Evolutionary conservation across 1,140 invertebrate species (phyloP).

Genomic region (Laupala kohalensis): DNA sequence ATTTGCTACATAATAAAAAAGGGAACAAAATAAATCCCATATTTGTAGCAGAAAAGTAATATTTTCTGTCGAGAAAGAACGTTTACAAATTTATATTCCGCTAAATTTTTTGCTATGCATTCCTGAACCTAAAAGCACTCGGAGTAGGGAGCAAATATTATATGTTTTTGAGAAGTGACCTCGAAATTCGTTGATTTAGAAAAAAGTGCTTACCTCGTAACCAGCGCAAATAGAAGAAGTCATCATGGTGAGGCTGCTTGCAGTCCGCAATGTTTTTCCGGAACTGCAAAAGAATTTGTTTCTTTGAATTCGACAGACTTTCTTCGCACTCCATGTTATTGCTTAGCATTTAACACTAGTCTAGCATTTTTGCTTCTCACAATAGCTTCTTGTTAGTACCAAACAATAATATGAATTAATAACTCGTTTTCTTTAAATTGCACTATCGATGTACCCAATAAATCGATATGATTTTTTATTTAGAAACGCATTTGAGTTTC

Average conservation of each 20-base stretch:
- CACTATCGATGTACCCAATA: no score
- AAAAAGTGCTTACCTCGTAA: slow-evolving; percentile 48
- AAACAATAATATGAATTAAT: no score
- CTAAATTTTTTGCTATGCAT: not conserved
- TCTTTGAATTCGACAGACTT: no score
- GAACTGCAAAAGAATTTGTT: slow-evolving; percentile 47
- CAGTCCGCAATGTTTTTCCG: slow-evolving; percentile 46
- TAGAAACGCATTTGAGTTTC: no score
- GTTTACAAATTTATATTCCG: not conserved
- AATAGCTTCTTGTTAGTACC: no score
- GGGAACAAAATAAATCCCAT: no score
- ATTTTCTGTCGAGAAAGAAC: not conserved
- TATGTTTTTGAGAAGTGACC: not conserved
- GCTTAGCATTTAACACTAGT: no score
- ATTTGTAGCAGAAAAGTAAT: not conserved
- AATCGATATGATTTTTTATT: no score
- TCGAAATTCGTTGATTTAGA: not conserved
- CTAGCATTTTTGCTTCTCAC: no score
- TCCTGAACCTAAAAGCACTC: not conserved
- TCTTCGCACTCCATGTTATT: no score
- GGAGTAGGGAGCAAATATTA: not conserved
- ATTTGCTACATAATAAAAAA: no score
- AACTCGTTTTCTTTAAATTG: no score
- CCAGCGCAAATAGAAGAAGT: slow-evolving; percentile 67
- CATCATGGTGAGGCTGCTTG: slow-evolving; percentile 55